Base-by-base conservation (phyloP, 2,888 invertebrate species). In the Eledona agricola region DNA sequence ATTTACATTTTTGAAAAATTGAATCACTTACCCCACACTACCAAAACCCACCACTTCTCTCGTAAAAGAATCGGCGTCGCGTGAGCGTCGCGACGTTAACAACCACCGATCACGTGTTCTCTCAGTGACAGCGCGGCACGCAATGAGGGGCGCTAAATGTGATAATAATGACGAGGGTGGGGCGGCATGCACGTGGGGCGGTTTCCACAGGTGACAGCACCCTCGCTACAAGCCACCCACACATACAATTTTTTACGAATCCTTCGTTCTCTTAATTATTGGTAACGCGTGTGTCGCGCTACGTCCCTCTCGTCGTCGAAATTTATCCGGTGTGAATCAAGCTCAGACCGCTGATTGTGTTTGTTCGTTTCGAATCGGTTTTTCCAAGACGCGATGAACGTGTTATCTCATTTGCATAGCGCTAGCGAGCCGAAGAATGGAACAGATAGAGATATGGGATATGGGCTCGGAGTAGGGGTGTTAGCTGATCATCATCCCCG, bases 161-260 rank as follows among this genome's bases (percentile, higher is more conserved):
- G 73, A 73, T 72, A 72, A 74, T 74, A 74, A 75, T 73, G 72
- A 65, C 57, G 58, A 66, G 61, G 66, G 71, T 67, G 69, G 73
- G 69, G 67, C 64, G 58, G 47, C 55, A 47, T 62, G 62, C 58
- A 58, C 63, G 64, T 59, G 60, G 58, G 67, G 66, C 64, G 67
- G 66, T 61, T 67, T 70, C 70, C 67, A 72, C 72, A 73, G 73
- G 73, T 73, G 72, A 71, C 59, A 60, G 59, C 58, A 55, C 47
- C 47, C 53, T 43, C 45, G 51, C 47, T 46, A 25, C n/a, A n/a
- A n/a, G 42, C 20, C 31, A 42, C 42, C 29, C 42, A 29, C 42
- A 29, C 22, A 5, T 19, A 22, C 11, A 32, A 31, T 50, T 32
- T 32, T 38, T n/a, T n/a, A n/a, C n/a, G n/a, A n/a, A n/a, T n/a